Evolutionary conservation across 2,797 vertebrate species (phyloP).

Genomic region (Hirundo rustica): DNA sequence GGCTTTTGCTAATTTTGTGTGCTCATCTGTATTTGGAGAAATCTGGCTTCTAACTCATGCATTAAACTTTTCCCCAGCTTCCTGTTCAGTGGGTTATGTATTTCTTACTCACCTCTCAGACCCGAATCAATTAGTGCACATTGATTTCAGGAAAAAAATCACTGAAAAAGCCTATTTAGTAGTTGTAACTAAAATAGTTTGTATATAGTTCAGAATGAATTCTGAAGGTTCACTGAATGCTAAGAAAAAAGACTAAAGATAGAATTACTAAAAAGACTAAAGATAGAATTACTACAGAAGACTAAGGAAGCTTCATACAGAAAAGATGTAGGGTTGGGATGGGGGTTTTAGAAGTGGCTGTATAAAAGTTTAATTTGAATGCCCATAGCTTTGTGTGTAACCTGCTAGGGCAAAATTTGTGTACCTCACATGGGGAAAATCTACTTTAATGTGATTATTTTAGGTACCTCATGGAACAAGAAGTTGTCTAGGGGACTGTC

Average conservation of each 20-base stretch:
- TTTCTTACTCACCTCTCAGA: slow-evolving; percentile 38
- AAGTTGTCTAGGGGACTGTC: neutral
- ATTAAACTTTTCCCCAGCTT: slow-evolving; percentile 8
- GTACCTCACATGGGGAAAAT: neutral
- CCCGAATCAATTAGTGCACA: slow-evolving; percentile 33
- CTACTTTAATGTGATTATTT: neutral
- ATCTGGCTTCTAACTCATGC: slow-evolving; percentile 48
- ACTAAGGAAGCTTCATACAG: neutral
- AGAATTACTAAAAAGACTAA: neutral
- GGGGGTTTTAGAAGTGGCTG: neutral
- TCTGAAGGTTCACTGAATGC: neutral
- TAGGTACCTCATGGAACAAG: neutral
- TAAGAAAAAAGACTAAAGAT: neutral
- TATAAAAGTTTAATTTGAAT: neutral
- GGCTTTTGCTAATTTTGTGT: slow-evolving; percentile 61
- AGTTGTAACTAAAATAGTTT: neutral
- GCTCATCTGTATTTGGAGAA: slow-evolving; percentile 61
- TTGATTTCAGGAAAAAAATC: slow-evolving; percentile 26
- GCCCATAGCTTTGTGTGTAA: neutral
- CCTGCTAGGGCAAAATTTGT: neutral
- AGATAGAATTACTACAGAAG: neutral
- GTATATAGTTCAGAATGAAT: neutral
- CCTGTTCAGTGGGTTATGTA: neutral
- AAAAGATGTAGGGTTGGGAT: neutral
- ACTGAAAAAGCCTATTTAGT: neutral